Conservation (phyloP, 2,888 invertebrate species). For the Caenorhabditis becei region DNA sequence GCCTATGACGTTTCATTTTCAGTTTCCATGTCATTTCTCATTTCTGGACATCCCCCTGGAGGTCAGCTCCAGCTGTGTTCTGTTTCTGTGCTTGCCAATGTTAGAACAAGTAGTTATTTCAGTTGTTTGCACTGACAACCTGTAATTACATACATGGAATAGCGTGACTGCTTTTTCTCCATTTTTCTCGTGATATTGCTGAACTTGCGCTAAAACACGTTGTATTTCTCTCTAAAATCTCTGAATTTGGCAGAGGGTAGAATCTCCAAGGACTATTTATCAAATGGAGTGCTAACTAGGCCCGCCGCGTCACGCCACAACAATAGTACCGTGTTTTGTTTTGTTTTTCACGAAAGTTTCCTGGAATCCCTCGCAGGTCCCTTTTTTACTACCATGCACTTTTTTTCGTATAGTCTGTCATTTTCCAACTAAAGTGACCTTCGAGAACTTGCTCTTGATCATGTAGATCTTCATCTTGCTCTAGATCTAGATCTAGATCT, state of each 20-base stretch:
- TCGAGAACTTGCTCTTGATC: too few relatives aligned
- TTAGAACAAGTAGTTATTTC: too few relatives aligned
- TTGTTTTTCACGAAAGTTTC: conserved; percentile 10
- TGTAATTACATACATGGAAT: conserved; percentile 1
- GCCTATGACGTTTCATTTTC: conserved; percentile 41
- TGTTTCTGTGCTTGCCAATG: not conserved
- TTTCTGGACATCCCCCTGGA: not conserved
- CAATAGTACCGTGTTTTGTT: conserved; percentile 9
- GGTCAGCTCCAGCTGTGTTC: too few relatives aligned
- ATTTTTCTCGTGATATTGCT: not conserved
- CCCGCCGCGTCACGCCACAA: not conserved
- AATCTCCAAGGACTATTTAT: conserved; percentile 52
- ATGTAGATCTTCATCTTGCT: too few relatives aligned
- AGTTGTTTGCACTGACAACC: not conserved
- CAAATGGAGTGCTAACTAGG: conserved; percentile 47
- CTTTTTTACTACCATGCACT: not conserved
- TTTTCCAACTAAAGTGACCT: too few relatives aligned
- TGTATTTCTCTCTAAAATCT: not conserved
- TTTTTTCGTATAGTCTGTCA: not conserved
- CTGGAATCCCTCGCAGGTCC: not conserved
- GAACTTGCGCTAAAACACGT: too few relatives aligned
- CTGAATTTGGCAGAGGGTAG: not conserved
- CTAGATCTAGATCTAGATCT: too few relatives aligned
- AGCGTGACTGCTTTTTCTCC: conserved; percentile 5
- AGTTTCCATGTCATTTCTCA: not conserved